phyloP scores from a whole-genome alignment of 2,888 invertebrate genomes.

The Eilema sororculum region DNA sequence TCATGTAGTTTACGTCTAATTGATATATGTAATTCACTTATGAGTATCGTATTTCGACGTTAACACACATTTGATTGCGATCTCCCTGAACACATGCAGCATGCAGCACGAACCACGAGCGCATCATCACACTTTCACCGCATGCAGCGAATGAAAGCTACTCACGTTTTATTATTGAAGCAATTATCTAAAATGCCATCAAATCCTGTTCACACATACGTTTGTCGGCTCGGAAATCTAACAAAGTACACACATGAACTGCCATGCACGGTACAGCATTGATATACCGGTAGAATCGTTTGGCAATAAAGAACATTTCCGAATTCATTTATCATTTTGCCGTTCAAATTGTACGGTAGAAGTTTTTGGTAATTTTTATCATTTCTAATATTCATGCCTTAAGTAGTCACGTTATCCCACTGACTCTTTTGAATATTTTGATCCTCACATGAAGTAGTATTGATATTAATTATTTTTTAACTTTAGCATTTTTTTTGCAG shows the following conservation, averaged over 20 bases:
- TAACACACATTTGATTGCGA: slow-evolving; percentile 47
- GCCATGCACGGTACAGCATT: background rate
- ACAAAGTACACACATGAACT: background rate
- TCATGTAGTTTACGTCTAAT: background rate
- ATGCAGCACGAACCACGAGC: slow-evolving; percentile 43
- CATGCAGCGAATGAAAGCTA: slow-evolving; percentile 52
- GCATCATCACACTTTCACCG: slow-evolving; percentile 60
- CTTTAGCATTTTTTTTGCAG: no score
- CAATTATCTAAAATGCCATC: slow-evolving; percentile 50
- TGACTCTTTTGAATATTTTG: no score
- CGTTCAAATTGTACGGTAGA: no score
- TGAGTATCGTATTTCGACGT: slow-evolving; percentile 24
- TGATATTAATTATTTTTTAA: no score
- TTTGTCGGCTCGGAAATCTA: slow-evolving; percentile 15
- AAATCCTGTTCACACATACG: slow-evolving; percentile 37
- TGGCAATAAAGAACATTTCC: no score
- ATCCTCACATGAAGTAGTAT: no score
- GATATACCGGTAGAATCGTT: no score
- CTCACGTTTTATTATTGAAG: slow-evolving; percentile 42
- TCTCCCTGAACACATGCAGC: slow-evolving; percentile 44
- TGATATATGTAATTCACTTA: slow-evolving; percentile 21
- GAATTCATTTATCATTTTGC: no score
- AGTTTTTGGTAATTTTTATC: no score
- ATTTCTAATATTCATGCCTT: no score
- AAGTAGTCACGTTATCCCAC: no score